phyloP scores from a whole-genome alignment of 2,113 vertebrate genomes.

The Herpetotheres cachinnans region DNA sequence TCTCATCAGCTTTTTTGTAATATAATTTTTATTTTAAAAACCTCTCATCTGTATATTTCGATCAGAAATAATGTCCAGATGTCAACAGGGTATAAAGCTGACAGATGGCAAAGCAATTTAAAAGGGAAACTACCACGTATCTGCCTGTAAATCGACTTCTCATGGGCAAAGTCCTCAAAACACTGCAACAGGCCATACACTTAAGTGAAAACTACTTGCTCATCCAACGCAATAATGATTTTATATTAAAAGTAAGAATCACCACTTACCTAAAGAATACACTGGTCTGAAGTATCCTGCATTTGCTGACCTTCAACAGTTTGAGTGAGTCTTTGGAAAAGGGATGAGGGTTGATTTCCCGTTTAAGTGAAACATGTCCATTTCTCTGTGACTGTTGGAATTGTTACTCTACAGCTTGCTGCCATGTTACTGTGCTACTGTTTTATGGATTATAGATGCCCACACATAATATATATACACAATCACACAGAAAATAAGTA shows the following conservation, averaged over 20 bases:
- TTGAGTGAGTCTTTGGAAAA: background rate
- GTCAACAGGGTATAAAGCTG: background rate
- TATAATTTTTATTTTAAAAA: background rate
- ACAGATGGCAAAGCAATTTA: conserved; percentile 8
- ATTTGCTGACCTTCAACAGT: background rate
- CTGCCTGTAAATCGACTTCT: background rate
- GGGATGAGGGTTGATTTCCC: background rate
- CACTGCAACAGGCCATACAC: background rate
- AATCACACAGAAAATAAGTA: background rate
- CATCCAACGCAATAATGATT: background rate
- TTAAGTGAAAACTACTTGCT: background rate
- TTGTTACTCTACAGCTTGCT: background rate
- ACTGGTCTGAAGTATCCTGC: background rate
- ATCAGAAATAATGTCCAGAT: background rate
- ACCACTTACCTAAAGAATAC: background rate
- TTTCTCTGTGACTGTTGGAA: background rate
- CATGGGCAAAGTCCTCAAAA: background rate
- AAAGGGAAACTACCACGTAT: background rate
- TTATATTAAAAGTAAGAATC: background rate
- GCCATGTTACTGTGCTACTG: background rate
- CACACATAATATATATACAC: background rate
- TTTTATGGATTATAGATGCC: background rate
- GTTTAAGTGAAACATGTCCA: background rate
- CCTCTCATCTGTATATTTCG: background rate
- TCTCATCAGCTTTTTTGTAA: background rate